Base-by-base conservation (phyloP, 2,113 vertebrate genomes). In the Sciurus niger region DNA sequence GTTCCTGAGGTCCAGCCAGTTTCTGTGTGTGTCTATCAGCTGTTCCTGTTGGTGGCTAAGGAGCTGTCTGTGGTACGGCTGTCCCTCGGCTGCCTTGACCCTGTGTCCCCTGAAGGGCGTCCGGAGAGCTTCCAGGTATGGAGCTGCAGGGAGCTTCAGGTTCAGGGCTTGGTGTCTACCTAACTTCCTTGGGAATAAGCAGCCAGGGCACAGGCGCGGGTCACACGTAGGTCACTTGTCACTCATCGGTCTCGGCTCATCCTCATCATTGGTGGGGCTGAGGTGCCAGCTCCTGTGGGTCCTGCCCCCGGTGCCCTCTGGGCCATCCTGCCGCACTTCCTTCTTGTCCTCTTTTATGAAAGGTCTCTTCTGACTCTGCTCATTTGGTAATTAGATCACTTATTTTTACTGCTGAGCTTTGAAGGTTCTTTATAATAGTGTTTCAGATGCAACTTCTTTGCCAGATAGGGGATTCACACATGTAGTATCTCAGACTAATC, bases 121-220 rank as follows among this genome's bases (percentile, higher is more conserved):
- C 20, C 0, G 6, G 4, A 0, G 8, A 22, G 10, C 60, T 70
- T 34, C 20, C 32, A n/a, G 18, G 13, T 6, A 4, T 6, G 2
- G 70, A 53, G 80, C 10, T 43, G 63, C 51, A 4, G 1, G 2
- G 25, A 16, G 34, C 10, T 20, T 55, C 24, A 13, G 2, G 25
- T 46, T 46, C 24, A 13, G 53, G 53, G 6, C 60, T 87, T n/a
- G 17, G 20, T 25, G 25, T 34, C 3, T 0, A 76, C 28, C 7
- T 14, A 7, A 28, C 55, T 67, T 84, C 43, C 46, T 65, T 32
- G 37, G 48, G 7, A 40, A 30, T 13, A 7, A 67, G 60, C 8
- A 43, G 12, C 30, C 2, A 48, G 32, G 73, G 34, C 20, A 8
- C n/a, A 9, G 8, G 12, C 17, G 22, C 32, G 4, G n/a, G 6